Conservation (phyloP, 2,888 invertebrate species). For the Lithophane semibrunnea region DNA sequence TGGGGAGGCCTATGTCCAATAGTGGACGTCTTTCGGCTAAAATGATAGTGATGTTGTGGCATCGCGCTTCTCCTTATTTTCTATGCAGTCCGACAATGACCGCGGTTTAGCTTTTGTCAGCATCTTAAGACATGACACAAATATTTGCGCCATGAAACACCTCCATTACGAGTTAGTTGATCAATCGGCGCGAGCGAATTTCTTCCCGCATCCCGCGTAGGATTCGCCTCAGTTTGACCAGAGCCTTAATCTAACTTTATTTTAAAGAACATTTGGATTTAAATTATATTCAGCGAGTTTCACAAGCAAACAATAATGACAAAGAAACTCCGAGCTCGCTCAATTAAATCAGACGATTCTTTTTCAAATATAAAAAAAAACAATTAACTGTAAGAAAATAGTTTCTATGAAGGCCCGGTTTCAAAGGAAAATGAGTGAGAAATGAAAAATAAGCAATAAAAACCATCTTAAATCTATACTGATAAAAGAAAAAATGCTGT, state of each 20-base stretch:
- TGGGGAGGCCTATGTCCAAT: no score
- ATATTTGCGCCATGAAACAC: neutral
- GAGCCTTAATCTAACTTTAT: neutral
- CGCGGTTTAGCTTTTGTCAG: no score
- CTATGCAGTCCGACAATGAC: no score
- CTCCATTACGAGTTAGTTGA: neutral
- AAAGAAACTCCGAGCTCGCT: conserved; percentile 54
- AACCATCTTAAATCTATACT: neutral
- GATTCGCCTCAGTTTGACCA: neutral
- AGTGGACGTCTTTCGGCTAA: no score
- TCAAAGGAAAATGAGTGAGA: conserved; percentile 16
- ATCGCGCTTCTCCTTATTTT: no score
- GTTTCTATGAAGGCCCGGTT: conserved; percentile 37
- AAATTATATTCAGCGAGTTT: conserved; percentile 39
- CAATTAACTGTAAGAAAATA: conserved; percentile 70
- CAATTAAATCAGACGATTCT: conserved; percentile 68
- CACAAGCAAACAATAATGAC: conserved; percentile 47
- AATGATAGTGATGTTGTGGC: no score
- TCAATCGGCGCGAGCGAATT: neutral
- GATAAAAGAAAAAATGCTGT: neutral
- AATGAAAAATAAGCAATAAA: conserved; percentile 1
- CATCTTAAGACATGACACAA: neutral
- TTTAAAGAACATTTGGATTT: conserved; percentile 23
- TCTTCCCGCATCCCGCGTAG: neutral
- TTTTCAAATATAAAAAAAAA: conserved; percentile 66